Evolutionary conservation across 2,113 vertebrate species (phyloP), one percentile per base, ranked within the genome.

Genomic region (Prinia subflava): DNA sequence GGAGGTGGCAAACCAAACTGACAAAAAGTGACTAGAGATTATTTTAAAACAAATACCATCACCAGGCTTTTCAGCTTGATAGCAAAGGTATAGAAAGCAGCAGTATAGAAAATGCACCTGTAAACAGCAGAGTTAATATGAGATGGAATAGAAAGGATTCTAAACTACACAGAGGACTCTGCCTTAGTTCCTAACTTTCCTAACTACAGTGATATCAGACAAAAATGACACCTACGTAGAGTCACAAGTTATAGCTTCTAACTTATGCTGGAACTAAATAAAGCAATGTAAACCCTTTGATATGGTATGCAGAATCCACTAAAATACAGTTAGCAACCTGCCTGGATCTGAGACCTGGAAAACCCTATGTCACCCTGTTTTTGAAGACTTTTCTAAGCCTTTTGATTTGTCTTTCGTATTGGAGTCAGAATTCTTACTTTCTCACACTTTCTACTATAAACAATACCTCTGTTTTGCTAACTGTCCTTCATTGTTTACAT

Each of bases 41-140:
- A 37, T 78, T 67, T 67, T 55, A 37, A 39, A 76, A 70, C 6
- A 71, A 63, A 85, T 0, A 5, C 18, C 35, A 55, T 10, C 39
- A n/a, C 8, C 25, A 76, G 11, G 13, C 21, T 79, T 85, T 82
- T 52, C 31, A 77, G 63, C 9, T 20, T 59, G 56, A 12, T 65
- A 56, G 13, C 42, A 63, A 52, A 75, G 35, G 24, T 21, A n/a
- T n/a, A n/a, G n/a, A n/a, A 67, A 75, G 49, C 27, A 83, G 44
- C 11, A 67, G 28, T 6, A 64, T 4, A 49, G 27, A 82, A 92
- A 83, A 28, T 0, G 0, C 1, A 71, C 6, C 37, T 55, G 7
- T 71, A 59, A 83, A 78, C 55, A 65, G 22, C 2, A 77, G 37
- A 57, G 25, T 56, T 70, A 37, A 70, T 0, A 1, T 3, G 20